These are phyloP conservation scores for Hemaris fuciformis DNA, from an alignment of 2,888 invertebrate species.

Conservation along the genomic window DNA sequence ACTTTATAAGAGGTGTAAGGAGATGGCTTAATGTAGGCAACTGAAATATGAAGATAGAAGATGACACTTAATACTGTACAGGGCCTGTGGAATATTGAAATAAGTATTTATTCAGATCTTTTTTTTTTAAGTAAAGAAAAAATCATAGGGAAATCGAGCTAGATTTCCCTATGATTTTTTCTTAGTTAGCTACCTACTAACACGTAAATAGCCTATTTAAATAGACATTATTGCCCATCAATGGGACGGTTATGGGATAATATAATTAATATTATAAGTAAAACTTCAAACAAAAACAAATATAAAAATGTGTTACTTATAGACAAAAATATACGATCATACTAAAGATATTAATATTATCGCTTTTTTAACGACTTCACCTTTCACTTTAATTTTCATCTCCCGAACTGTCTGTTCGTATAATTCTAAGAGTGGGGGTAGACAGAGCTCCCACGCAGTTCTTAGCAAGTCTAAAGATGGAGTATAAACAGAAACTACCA, in stretches of 20 bases:
- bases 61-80: background rate
- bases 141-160: too few relatives aligned
- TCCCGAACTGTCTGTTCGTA: background rate
- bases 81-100: background rate
- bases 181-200: too few relatives aligned
- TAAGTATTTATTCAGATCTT: background rate
- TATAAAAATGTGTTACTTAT: too few relatives aligned
- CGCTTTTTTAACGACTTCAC: too few relatives aligned
- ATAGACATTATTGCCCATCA: too few relatives aligned
- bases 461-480: background rate
- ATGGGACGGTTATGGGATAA: too few relatives aligned
- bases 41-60: background rate
- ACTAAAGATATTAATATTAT: too few relatives aligned
- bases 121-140: background rate
- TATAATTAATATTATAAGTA: too few relatives aligned
- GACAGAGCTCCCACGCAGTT: constrained; percentile 4
- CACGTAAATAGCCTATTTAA: too few relatives aligned
- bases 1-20: background rate
- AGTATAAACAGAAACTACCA: constrained; percentile 2
- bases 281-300: too few relatives aligned
- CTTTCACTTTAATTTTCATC: background rate
- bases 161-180: too few relatives aligned
- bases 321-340: background rate
- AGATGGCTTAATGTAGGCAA: background rate
- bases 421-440: background rate